Base-by-base conservation (phyloP, 2,113 vertebrate genomes). In the Rhea americana region DNA sequence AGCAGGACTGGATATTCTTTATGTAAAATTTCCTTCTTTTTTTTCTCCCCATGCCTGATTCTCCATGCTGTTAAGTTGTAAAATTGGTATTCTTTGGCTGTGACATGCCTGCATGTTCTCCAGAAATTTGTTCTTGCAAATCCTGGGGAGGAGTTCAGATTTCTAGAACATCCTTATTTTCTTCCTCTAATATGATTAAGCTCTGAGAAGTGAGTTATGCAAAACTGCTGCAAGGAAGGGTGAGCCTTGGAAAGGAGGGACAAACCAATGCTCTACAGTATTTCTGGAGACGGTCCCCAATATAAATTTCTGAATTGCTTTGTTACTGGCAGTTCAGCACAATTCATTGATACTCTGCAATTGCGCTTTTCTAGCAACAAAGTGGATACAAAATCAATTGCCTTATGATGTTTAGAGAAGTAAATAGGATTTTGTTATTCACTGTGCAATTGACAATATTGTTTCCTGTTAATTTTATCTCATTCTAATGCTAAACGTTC, bases 341-440 rank as follows among this genome's bases (percentile, higher is more conserved):
- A 65, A 61, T 35, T 53, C 53, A 78, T 77, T 89, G 19, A 8
- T 22, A 37, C 43, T 81, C 8, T 4, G 63, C 67, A 93, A 59
- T 72, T 70, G 35, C 47, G 65, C 30, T 91, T 90, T 91, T 81
- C 58, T 26, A 85, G 68, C 83, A 80, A 51, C 6, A 15, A 74
- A 87, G 41, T 55, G 30, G 66, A 63, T 32, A 74, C 59, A 50
- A 90, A 94, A 85, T 85, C n/a, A 78, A 91, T 91, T 89, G 56
- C 43, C 50, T 93, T 78, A 8, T 7, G 65, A 43, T 47, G 32
- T 85, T 86, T 48, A 87, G 48, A 9, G 55, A 78, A 76, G 39
- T 77, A 70, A 80, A 85, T n/a, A 58, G 51, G 66, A 55, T 91
- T 89, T 92, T 82, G 28, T 82, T 72, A 58, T 80, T 78, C 50